These are phyloP conservation scores for Yponomeuta evonymella DNA, from an alignment of 2,888 invertebrate genomes.

Conservation along the genomic window DNA sequence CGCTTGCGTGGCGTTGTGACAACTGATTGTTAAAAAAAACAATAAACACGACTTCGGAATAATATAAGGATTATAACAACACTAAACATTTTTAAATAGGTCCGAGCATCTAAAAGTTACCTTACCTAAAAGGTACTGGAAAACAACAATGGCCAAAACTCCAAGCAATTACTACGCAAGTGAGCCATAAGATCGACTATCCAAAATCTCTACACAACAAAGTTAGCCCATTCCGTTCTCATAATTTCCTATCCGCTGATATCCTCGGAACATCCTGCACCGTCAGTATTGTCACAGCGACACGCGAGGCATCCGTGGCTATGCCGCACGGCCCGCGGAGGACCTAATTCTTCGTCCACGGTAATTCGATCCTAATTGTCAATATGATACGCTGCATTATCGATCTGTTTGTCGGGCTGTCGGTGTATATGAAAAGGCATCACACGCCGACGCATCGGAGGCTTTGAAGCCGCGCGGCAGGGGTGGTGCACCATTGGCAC, in stretches of 20 bases:
- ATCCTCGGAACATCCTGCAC: constrained; percentile 23
- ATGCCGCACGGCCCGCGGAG: constrained; percentile 23
- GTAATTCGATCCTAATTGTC: constrained; percentile 37
- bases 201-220: neutral
- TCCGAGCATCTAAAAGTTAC: no score
- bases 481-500: neutral
- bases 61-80: no score
- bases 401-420: constrained; percentile 27
- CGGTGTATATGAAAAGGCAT: constrained; percentile 70
- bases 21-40: no score
- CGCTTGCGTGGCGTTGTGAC: no score
- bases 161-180: no score
- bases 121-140: no score
- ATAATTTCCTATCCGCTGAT: constrained; percentile 11
- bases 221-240: constrained; percentile 17
- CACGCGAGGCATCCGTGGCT: constrained; percentile 21
- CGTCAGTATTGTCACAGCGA: constrained; percentile 14
- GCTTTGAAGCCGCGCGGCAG: constrained; percentile 37
- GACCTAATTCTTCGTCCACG: constrained; percentile 6
- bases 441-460: constrained; percentile 60
- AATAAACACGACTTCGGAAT: no score
- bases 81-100: no score
- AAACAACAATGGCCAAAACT: no score
- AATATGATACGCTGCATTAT: constrained; percentile 35
- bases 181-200: neutral